Percentiles rank a stretch among this genome's conserved stretches.
phyloP scores from a whole-genome alignment of 2,888 invertebrate species.

The Andrena dorsata region DNA sequence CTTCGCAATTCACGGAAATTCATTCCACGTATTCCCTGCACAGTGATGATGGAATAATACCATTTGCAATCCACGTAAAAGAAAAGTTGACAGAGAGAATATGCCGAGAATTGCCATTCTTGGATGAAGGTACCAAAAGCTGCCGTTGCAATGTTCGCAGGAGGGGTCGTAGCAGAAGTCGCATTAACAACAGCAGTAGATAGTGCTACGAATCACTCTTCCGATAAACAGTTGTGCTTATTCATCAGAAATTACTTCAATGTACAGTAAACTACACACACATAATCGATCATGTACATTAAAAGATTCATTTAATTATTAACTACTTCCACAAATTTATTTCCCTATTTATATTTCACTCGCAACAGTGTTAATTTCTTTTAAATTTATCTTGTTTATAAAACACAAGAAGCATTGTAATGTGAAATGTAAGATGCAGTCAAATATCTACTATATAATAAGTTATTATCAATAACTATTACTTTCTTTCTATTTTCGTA shows the following conservation, averaged over 20 bases:
- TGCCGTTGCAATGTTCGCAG: conserved; percentile 48
- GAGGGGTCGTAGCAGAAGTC: conserved; percentile 45
- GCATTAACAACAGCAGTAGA: conserved; percentile 10
- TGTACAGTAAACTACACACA: not conserved
- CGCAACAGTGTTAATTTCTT: too few relatives aligned
- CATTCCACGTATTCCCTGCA: not conserved
- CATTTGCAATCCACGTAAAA: conserved; percentile 28
- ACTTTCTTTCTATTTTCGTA: too few relatives aligned
- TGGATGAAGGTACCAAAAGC: conserved; percentile 4
- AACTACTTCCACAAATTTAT: too few relatives aligned
- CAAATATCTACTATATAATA: too few relatives aligned
- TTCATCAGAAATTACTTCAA: not conserved
- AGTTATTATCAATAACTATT: too few relatives aligned
- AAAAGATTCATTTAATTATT: not conserved
- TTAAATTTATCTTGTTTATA: too few relatives aligned
- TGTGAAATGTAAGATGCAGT: too few relatives aligned
- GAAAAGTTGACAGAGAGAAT: conserved; percentile 65
- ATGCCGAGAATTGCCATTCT: conserved; percentile 64
- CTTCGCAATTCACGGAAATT: not conserved
- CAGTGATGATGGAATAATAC: conserved; percentile 50
- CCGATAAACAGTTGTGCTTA: not conserved
- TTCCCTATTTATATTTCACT: too few relatives aligned
- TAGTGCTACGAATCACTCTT: not conserved
- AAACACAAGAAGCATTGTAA: too few relatives aligned
- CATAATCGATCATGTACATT: not conserved